These are phyloP conservation scores for Rapana venosa DNA, from an alignment of 2,888 invertebrate genomes.

Conservation along the genomic window DNA sequence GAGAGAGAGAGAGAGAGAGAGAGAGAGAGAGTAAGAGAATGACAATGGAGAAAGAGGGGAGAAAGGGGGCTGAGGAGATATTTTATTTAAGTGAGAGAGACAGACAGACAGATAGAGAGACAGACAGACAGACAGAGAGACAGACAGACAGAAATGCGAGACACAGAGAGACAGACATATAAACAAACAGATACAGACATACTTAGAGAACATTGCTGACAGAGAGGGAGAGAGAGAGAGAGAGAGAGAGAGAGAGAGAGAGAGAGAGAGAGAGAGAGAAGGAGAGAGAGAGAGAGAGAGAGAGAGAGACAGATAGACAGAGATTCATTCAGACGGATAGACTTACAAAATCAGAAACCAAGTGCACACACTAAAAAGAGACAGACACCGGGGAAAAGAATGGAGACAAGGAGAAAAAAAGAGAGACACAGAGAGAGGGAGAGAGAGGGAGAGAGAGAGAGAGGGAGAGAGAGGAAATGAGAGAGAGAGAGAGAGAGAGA, in stretches of 20 bases:
- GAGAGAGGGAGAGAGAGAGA: neutral
- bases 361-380: too few relatives aligned
- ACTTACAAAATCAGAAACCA: too few relatives aligned
- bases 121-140: neutral
- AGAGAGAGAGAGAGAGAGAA: neutral
- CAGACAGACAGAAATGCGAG: neutral
- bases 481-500: neutral
- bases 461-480: neutral
- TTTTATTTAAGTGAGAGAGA: too few relatives aligned
- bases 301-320: neutral
- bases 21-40: neutral
- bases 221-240: too few relatives aligned
- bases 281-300: slow-evolving; percentile 2
- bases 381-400: too few relatives aligned
- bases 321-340: too few relatives aligned
- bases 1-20: neutral
- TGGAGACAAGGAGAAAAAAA: neutral
- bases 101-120: too few relatives aligned
- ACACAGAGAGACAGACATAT: neutral
- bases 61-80: too few relatives aligned
- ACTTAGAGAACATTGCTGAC: too few relatives aligned
- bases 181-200: too few relatives aligned
- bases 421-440: neutral
- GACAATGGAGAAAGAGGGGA: too few relatives aligned
- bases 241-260: neutral